Evolutionary conservation across 30 jellyfish, hydroid and myxozoan species (phyloP).

Genomic region (Aurelia aurita): DNA sequence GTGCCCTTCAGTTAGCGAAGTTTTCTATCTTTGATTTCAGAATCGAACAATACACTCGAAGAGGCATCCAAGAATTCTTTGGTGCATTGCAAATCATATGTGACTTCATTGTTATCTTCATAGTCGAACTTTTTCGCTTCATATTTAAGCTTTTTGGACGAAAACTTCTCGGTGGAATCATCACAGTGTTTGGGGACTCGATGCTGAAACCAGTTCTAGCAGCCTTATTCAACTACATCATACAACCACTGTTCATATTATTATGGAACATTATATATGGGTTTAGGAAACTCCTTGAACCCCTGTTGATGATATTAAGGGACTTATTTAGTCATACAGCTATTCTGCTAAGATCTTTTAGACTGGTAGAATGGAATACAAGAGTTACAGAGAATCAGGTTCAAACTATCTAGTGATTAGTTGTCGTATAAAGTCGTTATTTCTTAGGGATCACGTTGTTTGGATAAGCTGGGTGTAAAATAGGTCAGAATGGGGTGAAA

Average conservation of each 20-base stretch:
- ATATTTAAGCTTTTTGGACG: conserved; percentile 50
- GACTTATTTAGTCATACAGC: conserved; percentile 67
- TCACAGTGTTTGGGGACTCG: conserved; percentile 73
- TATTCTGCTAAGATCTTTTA: conserved; percentile 52
- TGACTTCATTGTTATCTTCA: conserved; percentile 70
- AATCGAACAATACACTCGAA: conserved; percentile 54
- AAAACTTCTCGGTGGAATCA: conserved; percentile 70
- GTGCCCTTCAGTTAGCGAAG: too few species aligned
- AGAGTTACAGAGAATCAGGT: conserved; percentile 17
- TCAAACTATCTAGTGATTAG: conserved; percentile 15
- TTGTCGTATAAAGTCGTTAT: not conserved
- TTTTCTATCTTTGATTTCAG: conserved; percentile 8
- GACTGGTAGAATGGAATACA: conserved; percentile 57
- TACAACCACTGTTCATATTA: conserved; percentile 71
- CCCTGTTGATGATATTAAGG: conserved; percentile 37
- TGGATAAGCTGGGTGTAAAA: too few species aligned
- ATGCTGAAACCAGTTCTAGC: conserved; percentile 66
- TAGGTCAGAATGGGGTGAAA: too few species aligned
- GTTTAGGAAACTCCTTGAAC: conserved; percentile 56
- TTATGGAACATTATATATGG: conserved; percentile 78
- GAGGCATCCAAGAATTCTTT: conserved; percentile 78
- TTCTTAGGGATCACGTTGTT: too few species aligned
- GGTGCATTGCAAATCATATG: conserved; percentile 71
- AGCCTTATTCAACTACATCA: conserved; percentile 56
- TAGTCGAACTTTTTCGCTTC: conserved; percentile 64